A percentile compares a stretch with the other conserved stretches of the same genome.
These are phyloP conservation scores for Pteropus alecto DNA, from an alignment of 2,113 vertebrate species.

Conservation along the genomic window DNA sequence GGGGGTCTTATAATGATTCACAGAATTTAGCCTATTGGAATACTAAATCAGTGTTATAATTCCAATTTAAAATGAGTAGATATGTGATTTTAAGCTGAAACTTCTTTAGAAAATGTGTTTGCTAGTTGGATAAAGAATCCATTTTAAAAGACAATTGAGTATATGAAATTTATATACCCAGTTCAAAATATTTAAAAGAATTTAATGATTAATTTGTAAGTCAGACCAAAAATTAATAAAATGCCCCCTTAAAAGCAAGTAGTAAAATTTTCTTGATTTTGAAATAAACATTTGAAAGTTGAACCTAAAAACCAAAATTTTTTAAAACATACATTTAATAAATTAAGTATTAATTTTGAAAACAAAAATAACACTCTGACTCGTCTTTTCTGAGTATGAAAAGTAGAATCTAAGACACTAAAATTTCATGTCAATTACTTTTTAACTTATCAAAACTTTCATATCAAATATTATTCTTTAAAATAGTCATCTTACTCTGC, in stretches of 20 bases:
- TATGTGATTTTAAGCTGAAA: background rate
- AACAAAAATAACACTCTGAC: background rate
- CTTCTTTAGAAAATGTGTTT: background rate
- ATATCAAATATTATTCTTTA: background rate
- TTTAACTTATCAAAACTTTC: background rate
- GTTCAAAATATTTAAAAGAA: background rate
- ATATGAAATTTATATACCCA: background rate
- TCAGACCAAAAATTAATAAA: background rate
- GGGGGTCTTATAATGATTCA: background rate
- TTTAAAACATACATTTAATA: background rate
- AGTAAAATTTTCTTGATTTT: conserved; percentile 33
- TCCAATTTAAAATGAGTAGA: background rate
- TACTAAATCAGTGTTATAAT: background rate
- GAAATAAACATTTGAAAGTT: background rate
- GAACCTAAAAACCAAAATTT: background rate
- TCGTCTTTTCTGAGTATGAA: background rate
- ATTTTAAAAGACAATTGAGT: background rate
- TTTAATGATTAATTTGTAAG: background rate
- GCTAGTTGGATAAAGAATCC: background rate
- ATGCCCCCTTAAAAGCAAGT: background rate
- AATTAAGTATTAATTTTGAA: background rate
- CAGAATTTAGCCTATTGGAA: background rate
- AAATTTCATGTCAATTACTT: background rate
- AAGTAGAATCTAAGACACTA: background rate
- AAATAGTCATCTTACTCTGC: background rate